phyloP scores from a whole-genome alignment of 1,140 invertebrate species.

The Adelges cooleyi region DNA sequence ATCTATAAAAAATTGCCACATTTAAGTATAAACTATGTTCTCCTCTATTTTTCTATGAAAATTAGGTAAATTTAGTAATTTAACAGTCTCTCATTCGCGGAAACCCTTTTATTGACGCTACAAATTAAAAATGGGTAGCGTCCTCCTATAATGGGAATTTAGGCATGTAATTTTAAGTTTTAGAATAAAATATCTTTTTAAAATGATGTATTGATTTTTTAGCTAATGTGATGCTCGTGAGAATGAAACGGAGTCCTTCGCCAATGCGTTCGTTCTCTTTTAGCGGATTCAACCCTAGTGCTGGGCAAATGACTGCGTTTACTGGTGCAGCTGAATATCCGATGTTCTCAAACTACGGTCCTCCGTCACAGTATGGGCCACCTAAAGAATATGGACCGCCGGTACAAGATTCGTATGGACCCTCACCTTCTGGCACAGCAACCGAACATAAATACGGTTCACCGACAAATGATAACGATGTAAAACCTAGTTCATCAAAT shows the following conservation, averaged over 20 bases:
- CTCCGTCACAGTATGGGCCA: neutral
- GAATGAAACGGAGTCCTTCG: constrained; percentile 23
- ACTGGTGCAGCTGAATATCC: constrained; percentile 28
- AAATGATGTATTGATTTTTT: too few relatives aligned
- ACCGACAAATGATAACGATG: neutral
- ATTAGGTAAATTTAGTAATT: too few relatives aligned
- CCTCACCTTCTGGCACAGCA: constrained; percentile 8
- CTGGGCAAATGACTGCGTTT: constrained; percentile 32
- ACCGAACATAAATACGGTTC: neutral
- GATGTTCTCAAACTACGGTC: constrained; percentile 4
- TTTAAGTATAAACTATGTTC: too few relatives aligned
- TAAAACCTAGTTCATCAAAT: too few relatives aligned
- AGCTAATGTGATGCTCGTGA: constrained; percentile 3
- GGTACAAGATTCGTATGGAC: neutral
- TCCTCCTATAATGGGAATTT: too few relatives aligned
- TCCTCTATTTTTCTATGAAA: too few relatives aligned
- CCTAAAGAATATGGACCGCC: neutral
- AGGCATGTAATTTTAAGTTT: too few relatives aligned
- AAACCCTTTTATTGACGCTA: too few relatives aligned
- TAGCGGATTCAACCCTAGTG: constrained; percentile 33
- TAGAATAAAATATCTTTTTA: too few relatives aligned
- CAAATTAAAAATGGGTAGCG: too few relatives aligned
- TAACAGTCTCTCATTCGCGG: too few relatives aligned
- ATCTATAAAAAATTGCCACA: too few relatives aligned
- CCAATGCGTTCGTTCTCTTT: constrained; percentile 32